phyloP scores from a whole-genome alignment of 2,113 vertebrate genomes.

The Alosa alosa region DNA sequence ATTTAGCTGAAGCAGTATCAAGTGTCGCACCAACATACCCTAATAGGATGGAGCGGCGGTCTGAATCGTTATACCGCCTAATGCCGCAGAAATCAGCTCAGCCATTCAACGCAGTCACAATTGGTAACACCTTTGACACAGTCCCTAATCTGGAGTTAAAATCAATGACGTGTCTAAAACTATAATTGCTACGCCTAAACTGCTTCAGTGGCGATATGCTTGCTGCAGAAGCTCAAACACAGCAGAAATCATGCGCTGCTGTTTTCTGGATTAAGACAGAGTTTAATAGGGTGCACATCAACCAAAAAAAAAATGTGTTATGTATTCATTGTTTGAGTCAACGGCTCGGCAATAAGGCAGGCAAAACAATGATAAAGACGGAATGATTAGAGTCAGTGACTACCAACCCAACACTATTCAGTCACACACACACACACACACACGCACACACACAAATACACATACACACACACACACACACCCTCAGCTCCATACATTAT shows the following conservation, averaged over 20 bases:
- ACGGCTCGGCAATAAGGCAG: constrained; percentile 34
- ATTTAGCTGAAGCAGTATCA: constrained; percentile 15
- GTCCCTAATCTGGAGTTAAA: constrained; percentile 76
- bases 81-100: constrained; percentile 32
- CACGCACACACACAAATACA: background rate
- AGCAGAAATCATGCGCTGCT: constrained; percentile 68
- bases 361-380: background rate
- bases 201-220: constrained; percentile 75
- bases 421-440: background rate
- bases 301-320: constrained; percentile 58
- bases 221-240: constrained; percentile 71
- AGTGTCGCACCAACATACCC: background rate
- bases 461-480: background rate
- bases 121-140: constrained; percentile 69
- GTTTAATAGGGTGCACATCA: constrained; percentile 55
- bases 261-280: constrained; percentile 65
- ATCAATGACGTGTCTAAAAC: constrained; percentile 81
- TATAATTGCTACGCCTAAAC: constrained; percentile 77
- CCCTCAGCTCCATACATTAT: background rate
- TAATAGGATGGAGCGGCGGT: background rate
- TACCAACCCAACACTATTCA: background rate
- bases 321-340: constrained; percentile 70
- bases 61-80: constrained; percentile 37
- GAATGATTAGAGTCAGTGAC: constrained; percentile 3
- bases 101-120: constrained; percentile 43